Evolutionary conservation across 2,888 invertebrate genomes (phyloP).

Genomic region (Steinernema hermaphroditum): DNA sequence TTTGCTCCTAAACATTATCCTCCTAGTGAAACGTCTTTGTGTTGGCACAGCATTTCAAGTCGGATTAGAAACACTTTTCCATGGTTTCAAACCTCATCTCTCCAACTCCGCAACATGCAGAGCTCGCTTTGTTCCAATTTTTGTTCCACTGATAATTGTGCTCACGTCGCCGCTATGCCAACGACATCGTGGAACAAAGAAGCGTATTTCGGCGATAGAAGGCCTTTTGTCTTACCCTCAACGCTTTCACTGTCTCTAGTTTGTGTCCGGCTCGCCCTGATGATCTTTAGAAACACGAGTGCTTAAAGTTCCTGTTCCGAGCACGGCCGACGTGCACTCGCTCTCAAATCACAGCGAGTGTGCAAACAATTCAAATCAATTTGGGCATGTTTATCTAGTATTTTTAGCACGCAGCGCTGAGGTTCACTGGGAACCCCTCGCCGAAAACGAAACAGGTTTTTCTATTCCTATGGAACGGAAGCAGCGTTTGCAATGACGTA

Average conservation of each 20-base stretch:
- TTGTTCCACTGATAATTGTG: too few species aligned
- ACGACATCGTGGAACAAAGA: not conserved
- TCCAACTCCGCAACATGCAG: too few species aligned
- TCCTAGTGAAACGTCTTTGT: too few species aligned
- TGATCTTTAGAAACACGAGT: not conserved
- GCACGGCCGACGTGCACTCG: not conserved
- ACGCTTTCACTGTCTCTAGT: too few species aligned
- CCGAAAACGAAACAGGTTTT: not conserved
- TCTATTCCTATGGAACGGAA: not conserved
- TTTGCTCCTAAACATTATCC: too few species aligned
- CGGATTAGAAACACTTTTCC: too few species aligned
- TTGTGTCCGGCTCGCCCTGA: not conserved
- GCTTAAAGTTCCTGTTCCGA: not conserved
- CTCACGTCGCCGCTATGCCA: not conserved
- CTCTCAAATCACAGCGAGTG: not conserved
- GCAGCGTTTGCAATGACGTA: not conserved
- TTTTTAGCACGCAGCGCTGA: slow-evolving; percentile 1
- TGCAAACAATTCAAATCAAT: slow-evolving; percentile 2
- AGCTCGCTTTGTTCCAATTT: too few species aligned
- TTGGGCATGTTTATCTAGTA: slow-evolving; percentile 1
- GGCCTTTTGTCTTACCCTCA: too few species aligned
- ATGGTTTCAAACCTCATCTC: too few species aligned
- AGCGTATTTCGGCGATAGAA: not conserved
- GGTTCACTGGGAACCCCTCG: not conserved
- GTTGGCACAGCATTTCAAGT: too few species aligned